phyloP scores from a whole-genome alignment of 2,113 vertebrate genomes.

The Sylvilagus bachmani region DNA sequence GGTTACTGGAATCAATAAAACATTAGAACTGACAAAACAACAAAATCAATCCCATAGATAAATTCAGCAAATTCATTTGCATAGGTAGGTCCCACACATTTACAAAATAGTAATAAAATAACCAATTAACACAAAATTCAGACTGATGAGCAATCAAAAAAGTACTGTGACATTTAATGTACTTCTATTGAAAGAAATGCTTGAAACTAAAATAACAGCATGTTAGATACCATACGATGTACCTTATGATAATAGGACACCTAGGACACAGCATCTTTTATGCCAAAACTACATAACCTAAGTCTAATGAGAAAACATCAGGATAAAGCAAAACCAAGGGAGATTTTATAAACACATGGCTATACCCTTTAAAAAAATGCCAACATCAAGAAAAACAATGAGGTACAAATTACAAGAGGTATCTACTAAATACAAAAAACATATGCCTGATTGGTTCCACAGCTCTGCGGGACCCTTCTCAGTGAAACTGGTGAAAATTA shows the following conservation, averaged over 20 bases:
- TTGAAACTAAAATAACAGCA: conserved; percentile 31
- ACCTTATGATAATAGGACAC: neutral
- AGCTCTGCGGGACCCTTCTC: neutral
- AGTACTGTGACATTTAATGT: neutral
- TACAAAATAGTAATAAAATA: conserved; percentile 46
- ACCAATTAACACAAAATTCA: conserved; percentile 45
- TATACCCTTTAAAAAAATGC: conserved; percentile 7
- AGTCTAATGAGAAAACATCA: conserved; percentile 10
- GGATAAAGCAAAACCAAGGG: neutral
- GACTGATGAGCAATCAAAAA: conserved; percentile 1
- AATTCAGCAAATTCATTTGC: neutral
- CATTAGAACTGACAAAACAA: conserved; percentile 46
- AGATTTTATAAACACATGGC: conserved; percentile 8
- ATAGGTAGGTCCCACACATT: neutral
- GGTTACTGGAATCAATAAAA: conserved; percentile 31
- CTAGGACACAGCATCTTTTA: neutral
- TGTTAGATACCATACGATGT: neutral
- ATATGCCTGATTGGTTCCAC: neutral
- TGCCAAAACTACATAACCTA: conserved; percentile 19
- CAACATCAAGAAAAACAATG: conserved; percentile 11
- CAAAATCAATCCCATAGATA: neutral
- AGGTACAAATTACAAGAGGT: conserved; percentile 7
- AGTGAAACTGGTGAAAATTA: conserved; percentile 12
- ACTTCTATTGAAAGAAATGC: neutral
- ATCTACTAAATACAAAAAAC: conserved; percentile 1